Base-by-base conservation (phyloP, 2,797 vertebrate species). In the Sardinella longiceps region DNA sequence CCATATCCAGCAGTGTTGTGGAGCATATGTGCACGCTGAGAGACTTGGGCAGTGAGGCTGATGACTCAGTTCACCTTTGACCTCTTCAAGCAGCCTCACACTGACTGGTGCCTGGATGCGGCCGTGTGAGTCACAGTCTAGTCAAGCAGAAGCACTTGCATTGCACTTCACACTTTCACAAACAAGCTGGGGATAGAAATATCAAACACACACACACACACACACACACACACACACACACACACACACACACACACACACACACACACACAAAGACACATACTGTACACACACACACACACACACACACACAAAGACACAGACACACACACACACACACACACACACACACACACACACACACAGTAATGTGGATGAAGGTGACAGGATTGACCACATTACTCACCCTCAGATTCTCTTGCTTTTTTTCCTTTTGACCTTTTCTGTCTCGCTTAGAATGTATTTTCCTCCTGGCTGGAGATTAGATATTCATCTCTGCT, bases 161-260 rank as follows among this genome's bases (percentile, higher is more conserved):
- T 18, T 77, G 70, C 70, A 77, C 70, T 77, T 77, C 18, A 77
- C 70, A 77, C 70, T 43, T 77, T 77, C 37, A 77, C 70, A 77
- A 77, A 43, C 33, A 43, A 43, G 70, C 37, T 23, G 70, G 70
- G 43, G 70, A 7, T 7, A 20, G 56, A 60, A 15, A 39, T 20
- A 43, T 23, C 14, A 74, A 28, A 30, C 28, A 30, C 63, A 33
- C 11, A 30, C 28, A 63, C 58, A 63, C 9, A 56, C 53, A 56
- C 53, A 56, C 53, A 56, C 53, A 28, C 58, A 28, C 58, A 60
- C 25, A 28, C 58, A 63, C 25, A 63, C 58, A 63, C 58, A 63
- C 25, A 63, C n/a, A 63, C 58, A 58, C 56, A 2, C n/a, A 30
- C 28, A 30, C 63, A 33, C 11, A 30, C 28, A 63, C 58, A 63